A percentile compares a stretch with the other conserved stretches of the same genome.
Evolutionary conservation across 2,888 invertebrate genomes (phyloP).

Genomic region (Taenaris catops): DNA sequence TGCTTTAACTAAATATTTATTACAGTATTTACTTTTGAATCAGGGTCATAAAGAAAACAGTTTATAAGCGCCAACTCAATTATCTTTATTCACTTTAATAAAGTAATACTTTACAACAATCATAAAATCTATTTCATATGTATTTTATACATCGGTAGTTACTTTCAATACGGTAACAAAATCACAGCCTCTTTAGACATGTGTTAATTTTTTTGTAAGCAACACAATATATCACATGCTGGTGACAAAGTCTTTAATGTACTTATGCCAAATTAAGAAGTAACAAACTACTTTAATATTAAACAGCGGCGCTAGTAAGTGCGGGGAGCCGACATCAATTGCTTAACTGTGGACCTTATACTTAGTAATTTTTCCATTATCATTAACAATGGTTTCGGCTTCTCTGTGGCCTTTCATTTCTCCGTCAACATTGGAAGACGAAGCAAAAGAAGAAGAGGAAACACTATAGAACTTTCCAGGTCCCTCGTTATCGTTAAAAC

Average conservation of each 20-base stretch:
- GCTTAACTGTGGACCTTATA: slow-evolving; percentile 70
- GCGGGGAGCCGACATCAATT: not conserved
- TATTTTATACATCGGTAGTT: not conserved
- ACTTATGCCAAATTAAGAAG: not conserved
- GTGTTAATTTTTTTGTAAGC: not conserved
- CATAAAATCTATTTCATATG: too few relatives aligned
- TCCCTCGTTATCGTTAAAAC: slow-evolving; percentile 17
- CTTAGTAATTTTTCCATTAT: slow-evolving; percentile 85
- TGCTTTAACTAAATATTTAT: too few relatives aligned
- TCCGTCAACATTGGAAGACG: slow-evolving; percentile 81
- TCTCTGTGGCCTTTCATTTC: slow-evolving; percentile 71
- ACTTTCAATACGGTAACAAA: not conserved
- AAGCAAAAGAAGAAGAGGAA: slow-evolving; percentile 82
- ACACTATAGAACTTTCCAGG: slow-evolving; percentile 66
- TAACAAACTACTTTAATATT: slow-evolving; percentile 11
- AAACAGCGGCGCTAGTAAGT: slow-evolving; percentile 6
- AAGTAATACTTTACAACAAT: not conserved
- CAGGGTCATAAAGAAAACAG: too few relatives aligned
- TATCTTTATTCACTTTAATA: slow-evolving; percentile 1
- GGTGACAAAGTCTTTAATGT: not conserved
- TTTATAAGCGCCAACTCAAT: slow-evolving; percentile 9
- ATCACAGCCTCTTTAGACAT: slow-evolving; percentile 20
- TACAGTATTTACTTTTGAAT: too few relatives aligned
- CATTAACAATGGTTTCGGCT: slow-evolving; percentile 84
- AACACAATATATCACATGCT: not conserved